Conservation (phyloP, 2,797 vertebrate genomes). For the Esox lucius region DNA sequence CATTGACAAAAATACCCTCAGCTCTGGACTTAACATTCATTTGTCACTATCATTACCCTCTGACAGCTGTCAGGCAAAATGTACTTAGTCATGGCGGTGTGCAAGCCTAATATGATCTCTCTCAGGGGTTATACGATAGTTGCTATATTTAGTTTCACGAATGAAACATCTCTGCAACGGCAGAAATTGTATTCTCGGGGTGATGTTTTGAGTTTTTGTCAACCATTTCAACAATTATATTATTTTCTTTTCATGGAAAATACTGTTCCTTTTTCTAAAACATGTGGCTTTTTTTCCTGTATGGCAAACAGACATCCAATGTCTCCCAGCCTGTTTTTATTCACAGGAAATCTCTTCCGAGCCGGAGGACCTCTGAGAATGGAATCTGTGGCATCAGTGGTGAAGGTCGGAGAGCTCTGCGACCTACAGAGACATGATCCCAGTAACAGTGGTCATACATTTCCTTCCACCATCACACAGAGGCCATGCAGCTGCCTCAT, state of each 20-base stretch:
- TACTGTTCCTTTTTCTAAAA: too few relatives aligned
- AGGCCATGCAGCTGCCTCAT: conserved; percentile 25
- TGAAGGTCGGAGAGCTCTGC: conserved; percentile 44
- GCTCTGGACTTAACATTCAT: background rate
- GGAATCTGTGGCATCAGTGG: conserved; percentile 11
- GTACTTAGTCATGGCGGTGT: background rate
- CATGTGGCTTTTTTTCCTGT: background rate
- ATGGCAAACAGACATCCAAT: background rate
- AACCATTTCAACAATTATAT: background rate
- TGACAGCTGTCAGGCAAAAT: background rate
- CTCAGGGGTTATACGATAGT: background rate
- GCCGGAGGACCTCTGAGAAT: conserved; percentile 8
- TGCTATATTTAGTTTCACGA: background rate
- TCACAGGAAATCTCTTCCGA: background rate
- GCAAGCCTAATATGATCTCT: background rate
- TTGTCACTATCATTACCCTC: background rate
- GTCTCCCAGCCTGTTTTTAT: background rate
- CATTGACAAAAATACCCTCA: background rate
- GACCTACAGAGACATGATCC: conserved; percentile 46
- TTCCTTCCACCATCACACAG: conserved; percentile 36
- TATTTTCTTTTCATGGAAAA: background rate
- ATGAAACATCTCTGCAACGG: background rate
- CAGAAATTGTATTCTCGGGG: background rate
- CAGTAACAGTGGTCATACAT: conserved; percentile 40
- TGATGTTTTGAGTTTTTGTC: background rate